Conservation (phyloP, 2,797 vertebrate species). For the Ciconia nigra region DNA sequence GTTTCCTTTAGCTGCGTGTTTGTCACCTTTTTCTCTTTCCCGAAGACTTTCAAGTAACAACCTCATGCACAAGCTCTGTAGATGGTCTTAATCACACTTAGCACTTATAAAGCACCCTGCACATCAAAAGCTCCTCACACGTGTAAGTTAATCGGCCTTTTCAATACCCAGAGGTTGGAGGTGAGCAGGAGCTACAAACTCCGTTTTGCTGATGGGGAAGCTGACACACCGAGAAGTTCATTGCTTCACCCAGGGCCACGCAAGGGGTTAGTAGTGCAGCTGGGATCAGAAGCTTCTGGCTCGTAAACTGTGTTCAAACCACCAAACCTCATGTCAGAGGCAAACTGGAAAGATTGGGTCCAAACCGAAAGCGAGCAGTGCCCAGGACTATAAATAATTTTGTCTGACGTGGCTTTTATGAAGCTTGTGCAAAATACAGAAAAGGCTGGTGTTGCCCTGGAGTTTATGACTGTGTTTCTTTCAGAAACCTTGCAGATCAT, state of each 20-base stretch:
- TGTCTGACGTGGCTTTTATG: neutral
- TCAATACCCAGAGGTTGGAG: neutral
- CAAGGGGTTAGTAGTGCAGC: neutral
- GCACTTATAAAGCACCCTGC: neutral
- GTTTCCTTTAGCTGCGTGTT: neutral
- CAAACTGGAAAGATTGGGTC: neutral
- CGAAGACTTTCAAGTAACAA: neutral
- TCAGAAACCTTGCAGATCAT: neutral
- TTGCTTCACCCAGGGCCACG: neutral
- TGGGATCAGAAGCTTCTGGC: neutral
- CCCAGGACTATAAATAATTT: slow-evolving; percentile 39
- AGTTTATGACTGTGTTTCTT: neutral
- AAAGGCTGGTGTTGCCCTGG: neutral
- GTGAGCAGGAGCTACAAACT: neutral
- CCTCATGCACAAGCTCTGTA: neutral
- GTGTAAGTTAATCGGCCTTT: neutral
- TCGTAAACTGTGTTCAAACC: neutral
- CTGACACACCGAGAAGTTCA: accelerated
- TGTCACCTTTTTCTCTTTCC: neutral
- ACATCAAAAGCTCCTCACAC: neutral
- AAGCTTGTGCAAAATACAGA: neutral
- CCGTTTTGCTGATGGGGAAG: neutral
- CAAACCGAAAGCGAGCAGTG: neutral
- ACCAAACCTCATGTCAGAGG: neutral
- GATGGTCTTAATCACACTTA: neutral